Evolutionary conservation across 2,797 vertebrate species (phyloP).

Genomic region (Aquila chrysaetos): DNA sequence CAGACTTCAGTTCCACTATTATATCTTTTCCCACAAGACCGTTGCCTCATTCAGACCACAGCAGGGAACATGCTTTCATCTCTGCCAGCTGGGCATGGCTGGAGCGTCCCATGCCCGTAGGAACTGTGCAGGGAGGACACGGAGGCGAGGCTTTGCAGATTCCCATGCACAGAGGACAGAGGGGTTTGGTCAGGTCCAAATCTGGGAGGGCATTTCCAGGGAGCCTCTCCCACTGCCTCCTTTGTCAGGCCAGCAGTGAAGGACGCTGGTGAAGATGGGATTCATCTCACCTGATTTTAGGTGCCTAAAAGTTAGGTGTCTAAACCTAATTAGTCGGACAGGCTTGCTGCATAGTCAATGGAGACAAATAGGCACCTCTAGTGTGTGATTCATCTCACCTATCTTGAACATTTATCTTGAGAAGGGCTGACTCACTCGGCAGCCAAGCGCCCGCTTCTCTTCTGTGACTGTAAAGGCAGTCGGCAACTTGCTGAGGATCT

Average conservation of each 20-base stretch:
- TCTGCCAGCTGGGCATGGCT: constrained; percentile 21
- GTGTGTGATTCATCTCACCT: constrained; percentile 14
- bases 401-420: constrained; percentile 43
- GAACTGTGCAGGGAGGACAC: background rate
- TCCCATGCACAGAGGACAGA: background rate
- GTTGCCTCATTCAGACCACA: constrained; percentile 8
- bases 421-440: constrained; percentile 19
- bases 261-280: background rate
- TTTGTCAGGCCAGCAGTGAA: background rate
- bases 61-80: background rate
- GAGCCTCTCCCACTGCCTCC: background rate
- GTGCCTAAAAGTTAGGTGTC: constrained; percentile 24
- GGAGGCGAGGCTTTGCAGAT: background rate
- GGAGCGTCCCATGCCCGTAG: background rate
- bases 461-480: background rate
- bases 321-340: background rate
- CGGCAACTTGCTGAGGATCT: background rate
- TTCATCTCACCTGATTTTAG: background rate
- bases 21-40: constrained; percentile 27
- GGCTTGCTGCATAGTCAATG: constrained; percentile 11
- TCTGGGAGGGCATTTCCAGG: background rate
- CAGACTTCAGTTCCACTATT: background rate
- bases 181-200: background rate
- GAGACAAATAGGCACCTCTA: constrained; percentile 45
- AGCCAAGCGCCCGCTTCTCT: background rate